Evolutionary conservation across 2,797 vertebrate genomes (phyloP).

Genomic region (Sebastes reedi): DNA sequence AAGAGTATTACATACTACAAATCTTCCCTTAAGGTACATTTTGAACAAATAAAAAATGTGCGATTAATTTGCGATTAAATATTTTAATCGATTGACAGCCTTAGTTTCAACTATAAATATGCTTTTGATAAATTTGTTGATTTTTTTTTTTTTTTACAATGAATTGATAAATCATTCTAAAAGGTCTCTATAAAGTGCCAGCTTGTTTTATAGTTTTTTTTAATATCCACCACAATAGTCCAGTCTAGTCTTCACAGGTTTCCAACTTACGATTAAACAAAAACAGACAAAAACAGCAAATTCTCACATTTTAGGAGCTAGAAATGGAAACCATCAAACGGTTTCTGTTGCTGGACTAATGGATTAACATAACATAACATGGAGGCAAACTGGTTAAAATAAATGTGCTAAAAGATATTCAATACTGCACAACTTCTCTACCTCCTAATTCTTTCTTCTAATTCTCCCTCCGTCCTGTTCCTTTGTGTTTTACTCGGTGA

Average conservation of each 20-base stretch:
- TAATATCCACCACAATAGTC: no score
- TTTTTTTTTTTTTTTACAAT: no score
- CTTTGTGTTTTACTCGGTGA: background rate
- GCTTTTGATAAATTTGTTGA: no score
- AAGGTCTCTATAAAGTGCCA: no score
- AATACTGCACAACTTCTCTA: background rate
- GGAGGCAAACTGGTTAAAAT: background rate
- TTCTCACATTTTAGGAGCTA: background rate
- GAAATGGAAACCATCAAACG: background rate
- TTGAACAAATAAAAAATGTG: no score
- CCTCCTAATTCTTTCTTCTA: background rate
- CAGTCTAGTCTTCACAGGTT: rapidly evolving
- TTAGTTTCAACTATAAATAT: no score
- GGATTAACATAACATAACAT: background rate
- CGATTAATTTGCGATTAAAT: no score
- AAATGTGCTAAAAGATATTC: background rate
- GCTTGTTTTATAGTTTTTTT: no score
- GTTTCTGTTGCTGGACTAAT: background rate
- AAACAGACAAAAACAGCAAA: background rate
- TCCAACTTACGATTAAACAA: background rate
- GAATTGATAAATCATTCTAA: no score
- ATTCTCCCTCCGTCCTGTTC: background rate
- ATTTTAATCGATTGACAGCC: no score
- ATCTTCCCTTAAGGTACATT: no score
- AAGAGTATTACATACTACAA: no score